Percentiles rank a stretch among this genome's conserved stretches.
phyloP scores from a whole-genome alignment of 2,888 invertebrate species.

The Argynnis bischoffii region DNA sequence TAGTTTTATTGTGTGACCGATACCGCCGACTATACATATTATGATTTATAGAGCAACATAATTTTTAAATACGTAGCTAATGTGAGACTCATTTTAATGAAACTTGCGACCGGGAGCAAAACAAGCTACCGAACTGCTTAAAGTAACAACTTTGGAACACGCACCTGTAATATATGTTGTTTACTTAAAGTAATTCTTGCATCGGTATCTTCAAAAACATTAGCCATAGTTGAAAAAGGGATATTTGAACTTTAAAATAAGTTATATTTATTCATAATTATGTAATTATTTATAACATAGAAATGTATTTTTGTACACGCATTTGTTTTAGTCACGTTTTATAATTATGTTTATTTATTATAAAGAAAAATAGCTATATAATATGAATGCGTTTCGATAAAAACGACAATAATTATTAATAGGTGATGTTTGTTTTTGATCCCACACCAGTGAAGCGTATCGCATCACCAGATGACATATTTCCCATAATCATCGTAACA shows the following conservation, averaged over 20 bases:
- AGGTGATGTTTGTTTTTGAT: conserved; percentile 40
- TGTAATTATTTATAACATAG: no score
- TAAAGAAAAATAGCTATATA: background rate
- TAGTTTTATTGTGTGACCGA: conserved; percentile 73
- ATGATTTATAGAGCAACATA: conserved; percentile 71
- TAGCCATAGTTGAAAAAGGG: background rate
- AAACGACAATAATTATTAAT: conserved; percentile 22
- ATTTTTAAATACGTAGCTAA: conserved; percentile 68
- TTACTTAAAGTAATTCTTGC: conserved; percentile 25
- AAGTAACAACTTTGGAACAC: conserved; percentile 32
- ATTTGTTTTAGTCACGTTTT: no score
- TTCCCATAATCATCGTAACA: conserved; percentile 70
- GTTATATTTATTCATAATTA: no score
- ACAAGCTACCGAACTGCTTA: conserved; percentile 53
- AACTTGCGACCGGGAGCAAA: conserved; percentile 42
- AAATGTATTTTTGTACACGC: no score
- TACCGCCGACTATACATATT: conserved; percentile 65
- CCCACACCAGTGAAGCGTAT: conserved; percentile 65
- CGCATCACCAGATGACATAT: conserved; percentile 63
- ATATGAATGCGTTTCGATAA: conserved; percentile 16
- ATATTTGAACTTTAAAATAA: background rate
- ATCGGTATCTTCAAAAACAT: conserved; percentile 9
- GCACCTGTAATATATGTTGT: conserved; percentile 35
- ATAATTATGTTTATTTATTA: background rate
- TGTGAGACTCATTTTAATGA: conserved; percentile 54